Conservation (phyloP, 2,113 vertebrate species). For the Python bivittatus region DNA sequence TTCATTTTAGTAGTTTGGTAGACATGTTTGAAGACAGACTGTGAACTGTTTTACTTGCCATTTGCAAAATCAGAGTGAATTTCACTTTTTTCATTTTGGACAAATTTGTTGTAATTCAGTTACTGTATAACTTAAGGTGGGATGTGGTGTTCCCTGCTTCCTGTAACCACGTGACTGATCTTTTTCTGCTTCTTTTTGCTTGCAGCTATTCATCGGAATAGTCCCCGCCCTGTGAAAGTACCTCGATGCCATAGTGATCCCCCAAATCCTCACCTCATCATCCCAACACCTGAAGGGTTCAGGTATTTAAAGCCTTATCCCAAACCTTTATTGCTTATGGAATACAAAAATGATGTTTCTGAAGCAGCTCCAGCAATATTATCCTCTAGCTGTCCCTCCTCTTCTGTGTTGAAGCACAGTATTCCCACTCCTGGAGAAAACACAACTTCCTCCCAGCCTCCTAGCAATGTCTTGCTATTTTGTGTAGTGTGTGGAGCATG, state of each 20-base stretch:
- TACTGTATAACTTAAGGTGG: neutral
- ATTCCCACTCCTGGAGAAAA: neutral
- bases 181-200: slow-evolving; percentile 32
- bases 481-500: neutral
- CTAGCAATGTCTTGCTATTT: neutral
- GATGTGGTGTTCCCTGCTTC: neutral
- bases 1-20: neutral
- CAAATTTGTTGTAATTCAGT: neutral
- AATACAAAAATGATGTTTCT: neutral
- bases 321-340: neutral
- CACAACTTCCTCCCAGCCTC: neutral
- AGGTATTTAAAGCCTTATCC: slow-evolving; percentile 78
- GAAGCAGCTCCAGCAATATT: neutral
- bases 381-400: neutral
- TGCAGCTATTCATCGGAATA: slow-evolving; percentile 89
- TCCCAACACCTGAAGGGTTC: slow-evolving; percentile 90
- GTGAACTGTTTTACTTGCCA: neutral
- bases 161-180: neutral
- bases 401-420: neutral
- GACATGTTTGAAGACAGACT: neutral
- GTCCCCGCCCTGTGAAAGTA: slow-evolving; percentile 94
- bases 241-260: slow-evolving; percentile 97
- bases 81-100: neutral
- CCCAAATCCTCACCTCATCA: slow-evolving; percentile 94
- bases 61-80: neutral